Percentiles rank a stretch among this genome's conserved stretches.
Evolutionary conservation across 2,888 invertebrate genomes (phyloP).

Genomic region (Bombylius major): DNA sequence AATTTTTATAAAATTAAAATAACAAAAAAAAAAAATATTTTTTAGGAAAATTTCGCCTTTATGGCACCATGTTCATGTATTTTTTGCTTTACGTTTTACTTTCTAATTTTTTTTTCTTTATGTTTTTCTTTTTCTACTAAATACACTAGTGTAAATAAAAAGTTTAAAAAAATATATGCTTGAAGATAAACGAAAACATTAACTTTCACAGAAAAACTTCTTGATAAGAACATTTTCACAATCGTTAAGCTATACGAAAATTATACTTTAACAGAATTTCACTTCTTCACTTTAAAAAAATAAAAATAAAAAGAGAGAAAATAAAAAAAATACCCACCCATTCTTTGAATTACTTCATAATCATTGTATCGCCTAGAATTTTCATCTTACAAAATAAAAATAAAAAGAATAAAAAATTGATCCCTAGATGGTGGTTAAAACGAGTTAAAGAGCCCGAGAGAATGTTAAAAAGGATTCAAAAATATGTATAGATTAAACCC

Average conservation of each 20-base stretch:
- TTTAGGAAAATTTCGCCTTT: not conserved
- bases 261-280: conserved; percentile 13
- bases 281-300: not conserved
- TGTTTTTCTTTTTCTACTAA: too few species aligned
- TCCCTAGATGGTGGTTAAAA: conserved; percentile 2
- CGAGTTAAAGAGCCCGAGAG: not conserved
- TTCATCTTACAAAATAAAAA: too few species aligned
- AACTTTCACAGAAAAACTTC: conserved; percentile 8
- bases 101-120: not conserved
- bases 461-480: not conserved
- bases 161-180: too few species aligned
- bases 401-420: not conserved
- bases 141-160: too few species aligned
- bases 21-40: not conserved
- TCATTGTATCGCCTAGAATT: too few species aligned
- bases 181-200: too few species aligned
- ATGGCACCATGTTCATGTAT: too few species aligned
- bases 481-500: not conserved
- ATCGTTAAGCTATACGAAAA: conserved; percentile 13
- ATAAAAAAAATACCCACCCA: not conserved
- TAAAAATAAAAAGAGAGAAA: not conserved
- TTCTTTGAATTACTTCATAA: too few species aligned
- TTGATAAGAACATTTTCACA: conserved; percentile 14
- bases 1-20: not conserved
- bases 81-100: too few species aligned